Evolutionary conservation across 2,797 vertebrate species (phyloP).

Genomic region (Hypotaenidia philippensis): DNA sequence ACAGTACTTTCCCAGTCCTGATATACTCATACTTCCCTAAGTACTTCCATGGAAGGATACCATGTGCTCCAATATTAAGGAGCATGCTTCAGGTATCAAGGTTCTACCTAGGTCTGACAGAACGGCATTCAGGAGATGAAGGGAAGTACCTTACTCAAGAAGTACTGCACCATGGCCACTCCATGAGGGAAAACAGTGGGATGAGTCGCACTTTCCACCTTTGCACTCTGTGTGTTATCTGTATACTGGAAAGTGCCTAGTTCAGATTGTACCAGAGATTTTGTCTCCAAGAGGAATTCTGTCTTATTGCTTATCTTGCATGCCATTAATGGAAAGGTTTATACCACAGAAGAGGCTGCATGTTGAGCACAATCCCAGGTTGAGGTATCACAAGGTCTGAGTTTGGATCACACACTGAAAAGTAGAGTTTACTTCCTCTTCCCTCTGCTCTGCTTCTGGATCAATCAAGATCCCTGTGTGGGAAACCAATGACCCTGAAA

Average conservation of each 20-base stretch:
- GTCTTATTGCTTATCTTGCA: neutral
- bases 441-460: neutral
- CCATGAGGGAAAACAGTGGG: neutral
- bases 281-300: neutral
- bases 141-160: neutral
- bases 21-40: neutral
- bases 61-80: neutral
- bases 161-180: neutral
- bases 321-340: neutral
- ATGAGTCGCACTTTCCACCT: neutral
- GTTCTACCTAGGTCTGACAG: neutral
- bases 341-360: neutral
- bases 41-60: neutral
- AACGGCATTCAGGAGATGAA: neutral
- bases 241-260: neutral
- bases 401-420: neutral
- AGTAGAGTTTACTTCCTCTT: neutral
- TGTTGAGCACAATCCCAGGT: rapidly evolving
- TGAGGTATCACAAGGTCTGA: neutral
- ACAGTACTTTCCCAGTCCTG: neutral
- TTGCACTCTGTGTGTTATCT: neutral
- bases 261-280: neutral
- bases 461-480: neutral
- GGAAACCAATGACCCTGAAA: neutral
- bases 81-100: neutral